These are phyloP conservation scores for Pterostichus madidus DNA, from an alignment of 2,888 invertebrate genomes.

Conservation along the genomic window DNA sequence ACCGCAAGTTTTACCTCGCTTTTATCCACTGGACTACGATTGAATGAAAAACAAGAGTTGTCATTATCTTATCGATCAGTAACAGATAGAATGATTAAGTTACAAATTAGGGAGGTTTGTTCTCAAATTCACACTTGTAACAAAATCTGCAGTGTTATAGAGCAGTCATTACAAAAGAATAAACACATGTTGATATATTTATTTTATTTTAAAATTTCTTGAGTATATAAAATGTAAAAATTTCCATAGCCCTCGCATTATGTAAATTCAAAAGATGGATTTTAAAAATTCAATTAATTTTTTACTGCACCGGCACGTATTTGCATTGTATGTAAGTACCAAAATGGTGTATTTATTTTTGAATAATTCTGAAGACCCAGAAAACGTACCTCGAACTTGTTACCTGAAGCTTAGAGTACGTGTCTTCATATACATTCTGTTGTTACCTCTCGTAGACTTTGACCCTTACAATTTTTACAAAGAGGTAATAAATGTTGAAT, in stretches of 20 bases:
- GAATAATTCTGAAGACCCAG: background rate
- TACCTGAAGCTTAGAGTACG: background rate
- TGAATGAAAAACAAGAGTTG: too few species aligned
- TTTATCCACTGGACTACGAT: too few species aligned
- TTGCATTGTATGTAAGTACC: background rate
- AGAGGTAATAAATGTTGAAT: slow-evolving; percentile 1
- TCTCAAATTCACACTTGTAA: too few species aligned
- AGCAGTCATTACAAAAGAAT: too few species aligned
- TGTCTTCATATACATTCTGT: background rate
- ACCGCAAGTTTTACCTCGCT: too few species aligned
- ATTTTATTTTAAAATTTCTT: too few species aligned
- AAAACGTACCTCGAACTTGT: background rate
- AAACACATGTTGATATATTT: too few species aligned
- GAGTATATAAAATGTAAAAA: background rate
- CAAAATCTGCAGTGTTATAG: too few species aligned
- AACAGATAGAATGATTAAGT: too few species aligned
- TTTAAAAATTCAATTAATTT: slow-evolving; percentile 1
- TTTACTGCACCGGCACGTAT: background rate
- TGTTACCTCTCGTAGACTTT: background rate
- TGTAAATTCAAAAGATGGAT: slow-evolving; percentile 25
- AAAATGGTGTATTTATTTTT: background rate
- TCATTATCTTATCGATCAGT: too few species aligned
- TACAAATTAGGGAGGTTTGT: too few species aligned
- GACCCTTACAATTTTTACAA: background rate
- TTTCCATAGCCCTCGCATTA: slow-evolving; percentile 13